Evolutionary conservation across 2,888 invertebrate species (phyloP), one percentile per base, ranked within the genome.

Genomic region (Andrena haemorrhoa): DNA sequence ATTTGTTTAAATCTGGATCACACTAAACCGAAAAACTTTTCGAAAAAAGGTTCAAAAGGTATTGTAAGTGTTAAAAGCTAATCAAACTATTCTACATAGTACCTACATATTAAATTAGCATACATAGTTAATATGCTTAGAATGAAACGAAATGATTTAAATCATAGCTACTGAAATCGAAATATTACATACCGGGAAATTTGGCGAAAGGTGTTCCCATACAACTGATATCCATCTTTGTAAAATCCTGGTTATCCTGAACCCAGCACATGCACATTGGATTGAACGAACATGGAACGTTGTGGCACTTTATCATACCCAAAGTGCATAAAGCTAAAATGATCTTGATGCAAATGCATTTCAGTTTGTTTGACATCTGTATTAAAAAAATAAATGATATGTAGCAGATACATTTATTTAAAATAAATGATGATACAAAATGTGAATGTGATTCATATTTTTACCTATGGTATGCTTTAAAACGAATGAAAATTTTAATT

Each of bases 131-230:
- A 20, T 51, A 20, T 16, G 1, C 4, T 4, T 41, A 41, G 4
- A 41, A 41, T 12, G 12, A 41, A 41, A 41, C 41, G 1, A 12
- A 41, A 16, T 16, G 5, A 41, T 41, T 41, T 41, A 41, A 41
- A 51, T 20, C n/a, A 20, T 51, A 51, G 2, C 8, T 1, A 51
- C 20, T 7, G 20, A 76, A 53, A 75, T 29, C 51, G 68, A 16
- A 33, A 23, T 12, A 33, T 41, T 72, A 91, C 93, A 89, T 94
- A 96, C 96, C 96, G 94, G 97, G 96, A 92, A 96, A 96, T 92
- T 96, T 95, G 90, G 96, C 96, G 89, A 97, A 95, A n/a, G 96
- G 96, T 81, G 96, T 96, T 51, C 96, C 96, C 88, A 96, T 95
- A 92, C 97, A 97, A 90, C 96, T 96, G 94, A 96, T 96, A 75